These are phyloP conservation scores for Drosophila teissieri DNA, from an alignment of 1,140 invertebrate genomes.

Conservation along the genomic window DNA sequence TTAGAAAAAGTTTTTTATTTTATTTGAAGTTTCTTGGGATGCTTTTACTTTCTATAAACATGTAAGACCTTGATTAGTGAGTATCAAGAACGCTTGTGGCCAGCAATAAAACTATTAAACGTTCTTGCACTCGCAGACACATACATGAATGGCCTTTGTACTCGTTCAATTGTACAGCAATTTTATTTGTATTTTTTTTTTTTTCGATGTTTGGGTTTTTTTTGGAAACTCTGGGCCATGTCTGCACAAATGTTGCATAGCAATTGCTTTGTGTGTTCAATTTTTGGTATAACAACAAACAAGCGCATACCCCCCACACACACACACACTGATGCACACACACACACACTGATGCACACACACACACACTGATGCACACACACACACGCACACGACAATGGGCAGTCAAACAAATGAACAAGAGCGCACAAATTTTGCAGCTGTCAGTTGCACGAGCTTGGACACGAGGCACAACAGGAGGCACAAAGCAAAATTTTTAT, in stretches of 20 bases:
- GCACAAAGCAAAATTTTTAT: conserved; percentile 57
- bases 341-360: neutral
- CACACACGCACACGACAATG: conserved; percentile 36
- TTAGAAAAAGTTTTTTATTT: neutral
- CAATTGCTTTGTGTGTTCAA: conserved; percentile 82
- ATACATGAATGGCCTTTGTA: conserved; percentile 29
- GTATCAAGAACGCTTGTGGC: conserved; percentile 36
- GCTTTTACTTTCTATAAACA: neutral
- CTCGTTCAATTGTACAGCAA: conserved; percentile 65
- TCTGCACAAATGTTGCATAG: conserved; percentile 81
- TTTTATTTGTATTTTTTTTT: conserved; percentile 68
- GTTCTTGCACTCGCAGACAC: conserved; percentile 12
- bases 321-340: neutral
- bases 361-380: neutral
- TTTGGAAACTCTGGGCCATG: conserved; percentile 53
- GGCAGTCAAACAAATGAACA: conserved; percentile 70
- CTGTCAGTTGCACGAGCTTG: conserved; percentile 65
- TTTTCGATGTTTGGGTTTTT: conserved; percentile 46
- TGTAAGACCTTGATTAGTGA: conserved; percentile 12
- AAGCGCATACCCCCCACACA: conserved; percentile 30
- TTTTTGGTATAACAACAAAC: conserved; percentile 75
- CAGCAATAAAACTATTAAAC: conserved; percentile 71
- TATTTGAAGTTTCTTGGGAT: neutral
- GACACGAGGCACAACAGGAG: conserved; percentile 48
- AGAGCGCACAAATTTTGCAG: conserved; percentile 78